Evolutionary conservation across 2,888 invertebrate species (phyloP).

Genomic region (Drosophila paranaensis): DNA sequence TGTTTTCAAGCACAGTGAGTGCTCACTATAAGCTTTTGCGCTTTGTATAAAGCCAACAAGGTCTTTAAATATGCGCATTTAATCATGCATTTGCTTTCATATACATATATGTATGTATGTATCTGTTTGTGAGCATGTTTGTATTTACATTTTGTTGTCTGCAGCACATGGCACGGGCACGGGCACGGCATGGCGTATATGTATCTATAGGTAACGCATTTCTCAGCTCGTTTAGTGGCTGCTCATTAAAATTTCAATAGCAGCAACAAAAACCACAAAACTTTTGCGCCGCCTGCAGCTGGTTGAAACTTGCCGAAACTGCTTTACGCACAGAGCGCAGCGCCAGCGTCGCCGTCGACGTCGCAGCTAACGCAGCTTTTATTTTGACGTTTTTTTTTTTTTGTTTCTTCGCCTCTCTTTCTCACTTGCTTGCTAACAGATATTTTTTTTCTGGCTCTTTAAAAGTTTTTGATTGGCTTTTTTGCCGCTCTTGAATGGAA

Average conservation of each 20-base stretch:
- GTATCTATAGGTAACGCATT: constrained; percentile 25
- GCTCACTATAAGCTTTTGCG: neutral
- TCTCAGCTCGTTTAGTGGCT: constrained; percentile 23
- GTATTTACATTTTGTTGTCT: constrained; percentile 14
- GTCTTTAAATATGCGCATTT: constrained; percentile 47
- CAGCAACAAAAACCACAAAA: constrained; percentile 29
- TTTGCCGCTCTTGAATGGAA: constrained; percentile 15
- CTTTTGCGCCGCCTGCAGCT: constrained; percentile 46
- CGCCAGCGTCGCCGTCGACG: constrained; percentile 15
- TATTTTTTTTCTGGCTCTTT: constrained; percentile 1
- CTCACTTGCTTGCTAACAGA: constrained; percentile 1
- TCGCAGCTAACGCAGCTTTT: constrained; percentile 16
- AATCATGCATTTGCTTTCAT: constrained; percentile 27
- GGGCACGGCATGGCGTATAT: constrained; percentile 8
- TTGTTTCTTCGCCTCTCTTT: neutral
- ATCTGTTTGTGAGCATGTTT: constrained; percentile 3
- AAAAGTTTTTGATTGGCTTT: constrained; percentile 53
- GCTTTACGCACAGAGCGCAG: constrained; percentile 44
- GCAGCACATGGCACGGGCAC: constrained; percentile 18
- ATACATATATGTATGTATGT: neutral
- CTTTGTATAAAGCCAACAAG: constrained; percentile 11
- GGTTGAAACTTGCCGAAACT: constrained; percentile 59
- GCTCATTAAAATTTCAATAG: constrained; percentile 63
- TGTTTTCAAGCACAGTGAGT: neutral
- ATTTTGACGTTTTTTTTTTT: neutral